Conservation (phyloP, 35 echinoderm and acorn worm species). For the Holothuria glaberrima region DNA sequence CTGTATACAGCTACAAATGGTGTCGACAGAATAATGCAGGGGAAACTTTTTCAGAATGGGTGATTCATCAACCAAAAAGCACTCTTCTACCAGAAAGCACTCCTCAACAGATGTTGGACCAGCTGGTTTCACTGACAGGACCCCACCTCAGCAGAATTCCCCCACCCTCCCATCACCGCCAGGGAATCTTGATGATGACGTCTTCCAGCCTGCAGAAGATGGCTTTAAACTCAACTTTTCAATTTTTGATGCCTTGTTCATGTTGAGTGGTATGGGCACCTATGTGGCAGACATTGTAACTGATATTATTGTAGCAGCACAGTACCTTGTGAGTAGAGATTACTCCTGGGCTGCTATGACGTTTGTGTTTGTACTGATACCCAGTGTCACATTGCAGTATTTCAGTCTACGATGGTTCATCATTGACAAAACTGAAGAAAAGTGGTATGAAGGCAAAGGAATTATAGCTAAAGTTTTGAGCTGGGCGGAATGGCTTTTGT, state of each 20-base stretch:
- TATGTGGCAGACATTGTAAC: slow-evolving; percentile 88
- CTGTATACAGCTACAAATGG: too few species aligned
- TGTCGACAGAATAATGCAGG: not conserved
- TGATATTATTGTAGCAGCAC: slow-evolving; percentile 77
- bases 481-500: slow-evolving; percentile 76
- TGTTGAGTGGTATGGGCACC: slow-evolving; percentile 82
- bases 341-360: slow-evolving; percentile 82
- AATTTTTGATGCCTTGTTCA: slow-evolving; percentile 81
- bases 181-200: not conserved
- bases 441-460: slow-evolving; percentile 15
- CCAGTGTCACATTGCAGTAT: slow-evolving; percentile 86
- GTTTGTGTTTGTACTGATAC: slow-evolving; percentile 84
- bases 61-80: not conserved
- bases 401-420: slow-evolving; percentile 95
- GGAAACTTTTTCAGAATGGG: not conserved
- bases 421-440: slow-evolving; percentile 62
- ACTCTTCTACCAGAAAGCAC: slow-evolving; percentile 10
- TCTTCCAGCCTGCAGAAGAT: not conserved
- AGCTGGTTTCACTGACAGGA: not conserved
- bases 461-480: slow-evolving; percentile 52
- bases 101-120: slow-evolving; percentile 51
- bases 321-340: slow-evolving; percentile 58
- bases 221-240: slow-evolving; percentile 50
- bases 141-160: slow-evolving; percentile 27
- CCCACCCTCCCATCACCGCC: not conserved